Evolutionary conservation across 2,797 vertebrate genomes (phyloP).

Genomic region (Vespertilio murinus): DNA sequence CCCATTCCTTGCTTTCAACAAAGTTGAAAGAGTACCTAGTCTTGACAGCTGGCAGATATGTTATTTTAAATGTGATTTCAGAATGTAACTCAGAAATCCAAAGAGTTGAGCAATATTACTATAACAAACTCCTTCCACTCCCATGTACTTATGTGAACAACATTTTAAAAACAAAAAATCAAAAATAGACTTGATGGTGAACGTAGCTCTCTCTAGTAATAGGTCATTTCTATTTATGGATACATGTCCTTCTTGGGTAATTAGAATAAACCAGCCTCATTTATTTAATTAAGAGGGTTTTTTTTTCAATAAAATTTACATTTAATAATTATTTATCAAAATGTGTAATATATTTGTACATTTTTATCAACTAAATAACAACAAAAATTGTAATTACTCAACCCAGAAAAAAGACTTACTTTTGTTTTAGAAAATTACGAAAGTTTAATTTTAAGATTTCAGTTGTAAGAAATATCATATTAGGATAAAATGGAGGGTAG

Average conservation of each 20-base stretch:
- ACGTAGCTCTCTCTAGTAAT: neutral
- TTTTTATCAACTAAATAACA: neutral
- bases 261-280: neutral
- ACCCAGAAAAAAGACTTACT: neutral
- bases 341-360: neutral
- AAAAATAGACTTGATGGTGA: neutral
- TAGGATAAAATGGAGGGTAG: neutral
- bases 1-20: neutral
- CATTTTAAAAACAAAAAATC: neutral
- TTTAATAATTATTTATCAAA: neutral
- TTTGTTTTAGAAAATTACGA: neutral
- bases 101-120: neutral
- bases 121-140: neutral
- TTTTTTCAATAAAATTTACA: neutral
- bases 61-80: slow-evolving; percentile 13
- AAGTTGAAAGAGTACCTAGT: neutral
- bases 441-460: neutral
- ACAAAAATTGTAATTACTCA: neutral
- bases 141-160: neutral
- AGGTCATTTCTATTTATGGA: neutral
- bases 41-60: neutral
- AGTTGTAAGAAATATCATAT: neutral
- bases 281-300: neutral
- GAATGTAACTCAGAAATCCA: neutral
- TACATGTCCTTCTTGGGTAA: neutral